Evolutionary conservation across 2,888 invertebrate genomes (phyloP), one percentile per base, ranked within the genome.

Genomic region (Melangyna quadrimaculata): DNA sequence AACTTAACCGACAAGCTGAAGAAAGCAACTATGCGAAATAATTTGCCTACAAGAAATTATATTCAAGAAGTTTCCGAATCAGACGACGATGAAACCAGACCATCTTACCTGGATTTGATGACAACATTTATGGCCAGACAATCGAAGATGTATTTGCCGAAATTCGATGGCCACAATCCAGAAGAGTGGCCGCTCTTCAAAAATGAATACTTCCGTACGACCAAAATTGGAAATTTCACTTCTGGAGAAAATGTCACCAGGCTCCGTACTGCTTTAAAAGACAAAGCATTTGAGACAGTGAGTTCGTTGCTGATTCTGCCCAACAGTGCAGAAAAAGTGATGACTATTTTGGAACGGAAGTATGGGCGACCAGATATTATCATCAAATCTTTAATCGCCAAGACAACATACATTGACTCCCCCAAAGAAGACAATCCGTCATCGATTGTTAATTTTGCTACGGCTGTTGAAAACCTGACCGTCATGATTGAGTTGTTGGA

Each of bases 391-490:
- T 3, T 72, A 12, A n/a, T 61, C 14, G 9, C 5, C 14, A 61
- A 72, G 35, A 51, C 37, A n/a, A 37, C 17, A 17, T 48, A 22
- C 10, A 43, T 67, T 12, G 17, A 40, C 9, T 37, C 63, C 7
- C 67, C 24, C 3, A 37, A 32, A 27, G 32, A 67, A 35, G 37
- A 63, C 17, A 71, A 59, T 14, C 71, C 73, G 2, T 22, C 51
- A 27, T 24, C 74, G 8, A 65, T 74, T 7, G n/a, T n/a, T n/a
- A n/a, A n/a, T n/a, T n/a, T n/a, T n/a, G n/a, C n/a, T n/a, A n/a
- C n/a, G n/a, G n/a, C n/a, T 74, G 63, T 73, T 3, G 63, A 73
- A 17, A 73, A 73, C 22, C 73, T 63, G 4, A 73, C 73, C 5
- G 53, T 27, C 5, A 73, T 73, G 55, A 14, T 65, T 19, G 67